These are phyloP conservation scores for Notamacropus eugenii DNA, from an alignment of 2,797 vertebrate genomes.

Conservation along the genomic window DNA sequence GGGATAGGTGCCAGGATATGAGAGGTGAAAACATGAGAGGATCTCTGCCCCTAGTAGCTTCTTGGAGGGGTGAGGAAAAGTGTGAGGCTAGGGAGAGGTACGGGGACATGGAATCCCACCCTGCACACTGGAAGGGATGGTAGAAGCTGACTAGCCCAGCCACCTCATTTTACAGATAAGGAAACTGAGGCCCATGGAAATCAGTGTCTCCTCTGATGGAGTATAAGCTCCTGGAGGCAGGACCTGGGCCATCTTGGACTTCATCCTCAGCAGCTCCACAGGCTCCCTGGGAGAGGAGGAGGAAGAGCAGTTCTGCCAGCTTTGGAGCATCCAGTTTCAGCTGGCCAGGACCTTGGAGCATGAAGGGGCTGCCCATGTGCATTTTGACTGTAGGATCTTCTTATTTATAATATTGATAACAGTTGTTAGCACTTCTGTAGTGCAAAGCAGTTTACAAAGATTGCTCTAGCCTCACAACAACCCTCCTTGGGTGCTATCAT, in stretches of 20 bases:
- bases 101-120: background rate
- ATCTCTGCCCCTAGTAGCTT: too few relatives aligned
- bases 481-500: too few relatives aligned
- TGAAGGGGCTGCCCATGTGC: rapidly evolving
- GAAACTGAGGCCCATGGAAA: background rate
- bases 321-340: too few relatives aligned
- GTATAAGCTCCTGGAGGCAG: background rate
- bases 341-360: too few relatives aligned
- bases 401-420: background rate
- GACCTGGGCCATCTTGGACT: too few relatives aligned
- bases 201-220: background rate
- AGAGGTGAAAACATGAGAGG: background rate
- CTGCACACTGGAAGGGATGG: too few relatives aligned
- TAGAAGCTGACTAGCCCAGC: too few relatives aligned
- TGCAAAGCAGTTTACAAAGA: background rate
- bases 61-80: background rate
- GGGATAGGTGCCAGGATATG: background rate
- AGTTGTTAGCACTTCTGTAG: background rate
- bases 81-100: background rate
- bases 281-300: background rate
- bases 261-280: too few relatives aligned
- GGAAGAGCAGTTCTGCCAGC: too few relatives aligned
- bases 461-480: background rate
- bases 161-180: background rate
- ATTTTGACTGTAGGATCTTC: background rate